Evolutionary conservation across 1,140 invertebrate genomes (phyloP).

Genomic region (Bactericera cockerelli): DNA sequence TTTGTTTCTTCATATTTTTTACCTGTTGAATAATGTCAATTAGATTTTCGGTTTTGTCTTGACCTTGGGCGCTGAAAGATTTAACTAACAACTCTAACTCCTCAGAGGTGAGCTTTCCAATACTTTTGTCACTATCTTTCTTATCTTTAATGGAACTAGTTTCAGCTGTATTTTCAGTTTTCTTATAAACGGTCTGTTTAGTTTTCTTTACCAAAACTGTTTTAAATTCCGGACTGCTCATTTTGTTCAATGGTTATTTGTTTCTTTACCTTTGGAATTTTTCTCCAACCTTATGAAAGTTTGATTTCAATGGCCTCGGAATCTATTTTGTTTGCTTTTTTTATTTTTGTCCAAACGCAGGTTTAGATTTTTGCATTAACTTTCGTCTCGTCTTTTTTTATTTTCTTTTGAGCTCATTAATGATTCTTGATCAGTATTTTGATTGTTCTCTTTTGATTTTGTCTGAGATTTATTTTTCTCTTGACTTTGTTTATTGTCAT

Average conservation of each 20-base stretch:
- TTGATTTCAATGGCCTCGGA: not conserved
- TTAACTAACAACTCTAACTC: not conserved
- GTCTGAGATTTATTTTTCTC: not conserved
- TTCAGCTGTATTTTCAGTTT: not conserved
- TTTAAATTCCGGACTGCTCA: not conserved
- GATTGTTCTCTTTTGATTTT: not conserved
- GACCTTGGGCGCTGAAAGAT: not conserved
- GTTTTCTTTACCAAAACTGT: not conserved
- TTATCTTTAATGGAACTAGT: not conserved
- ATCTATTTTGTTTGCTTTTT: not conserved
- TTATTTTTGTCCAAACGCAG: not conserved
- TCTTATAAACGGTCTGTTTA: not conserved
- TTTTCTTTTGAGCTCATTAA: not conserved
- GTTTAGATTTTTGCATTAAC: not conserved
- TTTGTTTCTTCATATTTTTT: not conserved
- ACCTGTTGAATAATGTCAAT: conserved; percentile 1
- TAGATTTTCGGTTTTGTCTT: not conserved
- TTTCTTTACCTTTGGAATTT: not conserved
- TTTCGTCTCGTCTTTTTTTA: not conserved
- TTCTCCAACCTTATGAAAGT: not conserved
- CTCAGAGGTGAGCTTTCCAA: not conserved
- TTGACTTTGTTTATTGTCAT: too few species aligned
- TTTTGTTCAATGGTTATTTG: not conserved
- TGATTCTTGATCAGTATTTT: not conserved
- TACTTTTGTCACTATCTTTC: not conserved